Percentiles rank a stretch among this genome's conserved stretches.
These are phyloP conservation scores for Drosophila willistoni DNA, from an alignment of 1,140 invertebrate species.

Conservation along the genomic window DNA sequence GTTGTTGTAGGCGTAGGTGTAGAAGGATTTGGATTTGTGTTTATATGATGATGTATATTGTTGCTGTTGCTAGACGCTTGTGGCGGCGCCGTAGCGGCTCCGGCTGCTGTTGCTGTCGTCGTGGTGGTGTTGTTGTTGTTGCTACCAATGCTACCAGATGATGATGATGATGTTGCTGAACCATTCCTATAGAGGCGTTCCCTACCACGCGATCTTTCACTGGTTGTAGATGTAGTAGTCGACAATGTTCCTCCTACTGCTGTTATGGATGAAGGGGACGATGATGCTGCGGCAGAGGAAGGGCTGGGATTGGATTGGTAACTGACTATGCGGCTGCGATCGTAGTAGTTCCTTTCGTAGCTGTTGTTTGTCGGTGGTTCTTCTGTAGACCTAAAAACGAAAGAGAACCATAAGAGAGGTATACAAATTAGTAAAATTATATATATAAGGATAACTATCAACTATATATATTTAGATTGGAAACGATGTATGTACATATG, in stretches of 20 bases:
- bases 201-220: conserved; percentile 65
- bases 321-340: conserved; percentile 80
- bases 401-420: conserved; percentile 9
- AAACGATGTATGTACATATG: no score
- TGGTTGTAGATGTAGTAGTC: conserved; percentile 34
- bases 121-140: conserved; percentile 55
- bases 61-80: conserved; percentile 72
- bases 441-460: no score
- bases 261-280: conserved; percentile 10
- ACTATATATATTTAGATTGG: no score
- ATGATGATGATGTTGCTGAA: conserved; percentile 40
- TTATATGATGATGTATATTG: conserved; percentile 77
- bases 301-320: conserved; percentile 60
- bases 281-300: conserved; percentile 29
- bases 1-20: not conserved
- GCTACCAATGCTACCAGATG: conserved; percentile 47
- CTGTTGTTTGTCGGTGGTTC: conserved; percentile 83
- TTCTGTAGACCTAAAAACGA: conserved; percentile 83
- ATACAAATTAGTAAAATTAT: conserved; percentile 2
- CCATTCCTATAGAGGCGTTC: conserved; percentile 76
- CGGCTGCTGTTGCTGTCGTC: conserved; percentile 46
- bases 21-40: conserved; percentile 36
- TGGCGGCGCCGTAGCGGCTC: conserved; percentile 41
- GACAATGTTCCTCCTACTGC: conserved; percentile 24
- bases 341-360: conserved; percentile 84